Evolutionary conservation across 2,113 vertebrate genomes (phyloP).

Genomic region (Leucopsar rothschildi): DNA sequence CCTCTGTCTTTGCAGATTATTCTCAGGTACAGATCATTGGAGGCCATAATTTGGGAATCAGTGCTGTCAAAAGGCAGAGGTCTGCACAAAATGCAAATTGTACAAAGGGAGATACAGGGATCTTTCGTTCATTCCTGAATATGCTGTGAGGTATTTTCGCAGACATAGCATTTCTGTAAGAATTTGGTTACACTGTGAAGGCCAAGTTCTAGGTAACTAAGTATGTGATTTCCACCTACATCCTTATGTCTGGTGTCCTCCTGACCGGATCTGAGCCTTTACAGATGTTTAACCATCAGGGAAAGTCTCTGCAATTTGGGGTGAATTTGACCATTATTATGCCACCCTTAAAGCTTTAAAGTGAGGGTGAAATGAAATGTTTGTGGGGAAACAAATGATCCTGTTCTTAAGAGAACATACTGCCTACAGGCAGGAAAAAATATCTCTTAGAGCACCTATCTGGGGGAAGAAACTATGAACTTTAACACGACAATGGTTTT

Average conservation of each 20-base stretch:
- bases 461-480: not conserved
- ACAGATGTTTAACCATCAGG: not conserved
- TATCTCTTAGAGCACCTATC: not conserved
- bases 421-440: not conserved
- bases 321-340: not conserved
- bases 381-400: not conserved
- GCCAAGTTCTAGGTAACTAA: not conserved
- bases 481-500: not conserved
- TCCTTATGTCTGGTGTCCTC: not conserved
- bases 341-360: not conserved
- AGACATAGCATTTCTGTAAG: not conserved
- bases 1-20: not conserved
- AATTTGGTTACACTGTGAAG: not conserved
- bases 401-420: not conserved
- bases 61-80: not conserved
- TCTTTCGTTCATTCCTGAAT: not conserved
- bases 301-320: not conserved
- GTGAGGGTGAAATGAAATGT: not conserved
- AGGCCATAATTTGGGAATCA: not conserved
- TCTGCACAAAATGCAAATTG: not conserved
- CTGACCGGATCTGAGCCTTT: not conserved
- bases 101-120: not conserved
- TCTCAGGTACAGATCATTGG: not conserved
- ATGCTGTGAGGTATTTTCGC: not conserved
- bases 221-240: not conserved